Percentiles rank a stretch among this genome's conserved stretches.
These are phyloP conservation scores for Drosophila anomalata DNA, from an alignment of 2,888 invertebrate species.

Conservation along the genomic window DNA sequence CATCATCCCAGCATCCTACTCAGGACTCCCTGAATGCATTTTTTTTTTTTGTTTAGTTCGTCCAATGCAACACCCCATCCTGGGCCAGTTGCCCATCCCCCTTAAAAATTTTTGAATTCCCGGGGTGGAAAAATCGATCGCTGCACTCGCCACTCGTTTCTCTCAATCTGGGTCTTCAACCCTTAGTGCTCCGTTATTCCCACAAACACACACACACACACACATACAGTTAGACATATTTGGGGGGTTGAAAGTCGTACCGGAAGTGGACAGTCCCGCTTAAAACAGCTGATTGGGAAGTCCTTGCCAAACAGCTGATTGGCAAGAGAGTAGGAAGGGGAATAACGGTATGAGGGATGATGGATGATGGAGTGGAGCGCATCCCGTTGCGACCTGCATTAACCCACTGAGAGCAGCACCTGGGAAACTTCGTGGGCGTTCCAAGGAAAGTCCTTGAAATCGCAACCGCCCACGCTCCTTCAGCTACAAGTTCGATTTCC, in stretches of 20 bases:
- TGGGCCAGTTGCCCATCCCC: background rate
- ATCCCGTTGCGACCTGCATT: slow-evolving; percentile 66
- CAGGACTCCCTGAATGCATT: background rate
- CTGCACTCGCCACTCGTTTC: slow-evolving; percentile 31
- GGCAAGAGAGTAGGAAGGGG: background rate
- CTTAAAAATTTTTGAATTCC: background rate
- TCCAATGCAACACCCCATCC: slow-evolving; percentile 9
- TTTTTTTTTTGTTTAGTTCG: background rate
- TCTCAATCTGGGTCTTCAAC: slow-evolving; percentile 70
- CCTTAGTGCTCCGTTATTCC: slow-evolving; percentile 37
- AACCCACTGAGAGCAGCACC: slow-evolving; percentile 34
- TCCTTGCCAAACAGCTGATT: slow-evolving; percentile 18
- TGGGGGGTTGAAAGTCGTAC: slow-evolving; percentile 57
- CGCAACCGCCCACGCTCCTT: background rate
- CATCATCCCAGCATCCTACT: background rate
- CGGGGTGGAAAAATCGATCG: slow-evolving; percentile 76
- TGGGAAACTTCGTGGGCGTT: background rate
- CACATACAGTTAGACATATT: background rate
- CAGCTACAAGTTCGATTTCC: background rate
- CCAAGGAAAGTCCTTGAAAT: background rate
- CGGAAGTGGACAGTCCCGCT: slow-evolving; percentile 58
- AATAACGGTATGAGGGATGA: background rate
- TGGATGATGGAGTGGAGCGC: background rate
- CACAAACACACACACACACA: too few species aligned
- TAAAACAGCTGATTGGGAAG: slow-evolving; percentile 50